Percentiles rank a stretch among this genome's conserved stretches.
phyloP scores from a whole-genome alignment of 1,140 invertebrate species.

The Globodera ellingtonae region DNA sequence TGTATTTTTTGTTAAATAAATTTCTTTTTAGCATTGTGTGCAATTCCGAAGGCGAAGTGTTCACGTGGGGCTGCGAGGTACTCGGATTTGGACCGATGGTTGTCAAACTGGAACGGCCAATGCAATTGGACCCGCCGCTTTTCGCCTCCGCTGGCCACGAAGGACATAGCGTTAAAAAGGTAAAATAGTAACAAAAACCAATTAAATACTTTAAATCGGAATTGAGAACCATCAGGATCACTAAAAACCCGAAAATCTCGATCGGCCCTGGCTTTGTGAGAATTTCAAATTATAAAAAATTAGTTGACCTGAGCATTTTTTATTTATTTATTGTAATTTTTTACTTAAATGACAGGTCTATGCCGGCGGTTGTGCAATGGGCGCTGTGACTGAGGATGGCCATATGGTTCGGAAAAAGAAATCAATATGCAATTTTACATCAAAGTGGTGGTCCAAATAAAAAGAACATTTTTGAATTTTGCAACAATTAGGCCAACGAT shows the following conservation, averaged over 20 bases:
- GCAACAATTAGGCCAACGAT: too few species aligned
- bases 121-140: conserved; percentile 43
- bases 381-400: conserved; percentile 35
- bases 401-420: conserved; percentile 13
- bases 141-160: conserved; percentile 42
- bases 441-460: too few species aligned
- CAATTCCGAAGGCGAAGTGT: conserved; percentile 46
- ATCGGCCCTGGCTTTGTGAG: background rate
- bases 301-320: background rate
- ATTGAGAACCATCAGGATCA: background rate
- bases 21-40: conserved; percentile 35
- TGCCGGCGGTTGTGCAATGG: conserved; percentile 40
- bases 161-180: conserved; percentile 20
- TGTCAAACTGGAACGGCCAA: conserved; percentile 24
- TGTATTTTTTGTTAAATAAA: background rate
- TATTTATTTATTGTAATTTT: background rate
- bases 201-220: background rate
- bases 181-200: background rate
- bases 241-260: too few species aligned
- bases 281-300: background rate
- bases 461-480: too few species aligned
- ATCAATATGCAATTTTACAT: background rate
- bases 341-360: conserved; percentile 36
- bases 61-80: conserved; percentile 45
- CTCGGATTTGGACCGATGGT: conserved; percentile 49